phyloP scores from a whole-genome alignment of 2,888 invertebrate species.

The Eurytoma adleriae region DNA sequence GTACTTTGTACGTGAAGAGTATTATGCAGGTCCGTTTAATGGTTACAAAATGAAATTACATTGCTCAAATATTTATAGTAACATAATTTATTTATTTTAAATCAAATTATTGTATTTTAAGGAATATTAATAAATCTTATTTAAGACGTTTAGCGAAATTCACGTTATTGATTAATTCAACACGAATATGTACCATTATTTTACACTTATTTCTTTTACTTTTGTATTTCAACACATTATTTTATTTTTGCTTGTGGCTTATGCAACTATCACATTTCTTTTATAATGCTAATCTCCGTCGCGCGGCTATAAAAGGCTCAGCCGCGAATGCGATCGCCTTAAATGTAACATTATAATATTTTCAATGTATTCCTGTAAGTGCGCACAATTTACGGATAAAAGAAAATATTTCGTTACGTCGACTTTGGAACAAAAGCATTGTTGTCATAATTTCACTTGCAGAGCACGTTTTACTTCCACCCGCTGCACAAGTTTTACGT shows the following conservation, averaged over 20 bases:
- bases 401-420: conserved; percentile 1
- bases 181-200: conserved; percentile 2
- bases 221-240: not conserved
- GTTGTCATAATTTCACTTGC: conserved; percentile 18
- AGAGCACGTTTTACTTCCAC: conserved; percentile 9
- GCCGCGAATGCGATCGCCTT: conserved; percentile 22
- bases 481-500: conserved; percentile 5
- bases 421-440: not conserved
- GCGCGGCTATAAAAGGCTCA: not conserved
- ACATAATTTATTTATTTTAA: conserved; percentile 45
- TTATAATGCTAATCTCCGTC: too few species aligned
- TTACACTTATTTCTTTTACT: not conserved
- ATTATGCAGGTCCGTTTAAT: conserved; percentile 29
- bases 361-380: not conserved
- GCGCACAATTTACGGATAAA: conserved; percentile 1
- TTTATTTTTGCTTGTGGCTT: not conserved
- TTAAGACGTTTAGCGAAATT: conserved; percentile 40
- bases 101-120: conserved; percentile 48
- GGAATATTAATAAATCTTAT: conserved; percentile 43
- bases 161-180: conserved; percentile 11
- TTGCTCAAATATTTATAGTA: conserved; percentile 54
- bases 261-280: not conserved
- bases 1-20: conserved; percentile 18
- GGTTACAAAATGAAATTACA: conserved; percentile 43
- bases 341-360: conserved; percentile 15